These are phyloP conservation scores for Spisula solida DNA, from an alignment of 2,888 invertebrate species.

Conservation along the genomic window DNA sequence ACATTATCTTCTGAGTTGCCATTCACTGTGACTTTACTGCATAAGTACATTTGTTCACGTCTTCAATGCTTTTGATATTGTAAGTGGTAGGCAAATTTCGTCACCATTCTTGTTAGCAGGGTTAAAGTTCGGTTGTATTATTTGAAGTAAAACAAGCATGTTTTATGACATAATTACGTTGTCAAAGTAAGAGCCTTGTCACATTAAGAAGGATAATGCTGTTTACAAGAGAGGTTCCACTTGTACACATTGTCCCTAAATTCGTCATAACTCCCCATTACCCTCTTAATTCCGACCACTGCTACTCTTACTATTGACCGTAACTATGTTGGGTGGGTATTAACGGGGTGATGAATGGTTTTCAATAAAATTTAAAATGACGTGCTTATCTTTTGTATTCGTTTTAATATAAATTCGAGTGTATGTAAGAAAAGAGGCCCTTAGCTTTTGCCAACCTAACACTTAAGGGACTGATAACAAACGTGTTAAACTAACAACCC, in stretches of 20 bases:
- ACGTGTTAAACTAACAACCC: slow-evolving; percentile 1
- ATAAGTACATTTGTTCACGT: no score
- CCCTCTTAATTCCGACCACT: neutral
- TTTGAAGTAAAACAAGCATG: neutral
- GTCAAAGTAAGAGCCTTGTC: neutral
- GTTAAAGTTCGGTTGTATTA: neutral
- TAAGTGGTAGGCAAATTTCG: no score
- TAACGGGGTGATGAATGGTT: neutral
- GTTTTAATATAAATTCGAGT: slow-evolving; percentile 44
- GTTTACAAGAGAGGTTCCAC: neutral
- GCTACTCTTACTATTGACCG: neutral
- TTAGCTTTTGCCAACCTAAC: slow-evolving; percentile 21
- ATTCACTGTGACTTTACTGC: no score
- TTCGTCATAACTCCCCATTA: neutral
- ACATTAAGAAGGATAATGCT: neutral
- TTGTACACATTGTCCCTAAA: neutral
- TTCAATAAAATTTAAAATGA: slow-evolving; percentile 20
- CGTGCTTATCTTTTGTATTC: slow-evolving; percentile 22
- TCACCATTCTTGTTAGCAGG: no score
- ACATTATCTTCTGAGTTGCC: no score
- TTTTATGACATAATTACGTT: neutral
- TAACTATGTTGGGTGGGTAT: neutral
- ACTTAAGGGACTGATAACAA: slow-evolving; percentile 22
- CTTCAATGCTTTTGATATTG: no score
- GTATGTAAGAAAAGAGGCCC: slow-evolving; percentile 6